Percentiles rank a stretch among this genome's conserved stretches.
These are phyloP conservation scores for Aphis gossypii DNA, from an alignment of 1,140 invertebrate species.

Conservation along the genomic window DNA sequence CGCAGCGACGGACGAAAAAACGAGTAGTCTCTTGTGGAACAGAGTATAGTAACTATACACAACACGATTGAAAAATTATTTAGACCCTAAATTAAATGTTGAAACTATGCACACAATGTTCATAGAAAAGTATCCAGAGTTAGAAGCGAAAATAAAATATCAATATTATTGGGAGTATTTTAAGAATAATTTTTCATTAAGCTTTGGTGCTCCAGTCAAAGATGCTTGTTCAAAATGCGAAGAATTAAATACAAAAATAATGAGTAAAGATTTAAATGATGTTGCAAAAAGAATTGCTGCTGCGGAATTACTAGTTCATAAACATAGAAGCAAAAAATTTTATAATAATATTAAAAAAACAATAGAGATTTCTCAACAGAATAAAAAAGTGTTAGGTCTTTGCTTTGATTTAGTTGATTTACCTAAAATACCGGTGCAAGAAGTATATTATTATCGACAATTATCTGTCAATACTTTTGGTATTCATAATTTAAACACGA, in stretches of 20 bases:
- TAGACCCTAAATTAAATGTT: slow-evolving; percentile 26
- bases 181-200: slow-evolving; percentile 58
- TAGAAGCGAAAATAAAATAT: slow-evolving; percentile 28
- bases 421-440: slow-evolving; percentile 60
- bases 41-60: slow-evolving; percentile 2
- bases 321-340: slow-evolving; percentile 61
- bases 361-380: not conserved
- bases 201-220: slow-evolving; percentile 61
- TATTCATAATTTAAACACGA: no score
- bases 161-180: not conserved
- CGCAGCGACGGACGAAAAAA: not conserved
- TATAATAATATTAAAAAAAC: slow-evolving; percentile 61
- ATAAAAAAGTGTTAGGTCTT: slow-evolving; percentile 38
- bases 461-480: no score
- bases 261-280: slow-evolving; percentile 59
- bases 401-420: slow-evolving; percentile 58
- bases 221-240: slow-evolving; percentile 58
- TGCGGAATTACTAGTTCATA: slow-evolving; percentile 62
- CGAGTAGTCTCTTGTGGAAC: no score
- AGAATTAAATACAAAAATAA: slow-evolving; percentile 58
- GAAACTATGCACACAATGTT: slow-evolving; percentile 13
- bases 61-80: slow-evolving; percentile 27
- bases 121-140: not conserved
- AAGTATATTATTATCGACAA: no score
- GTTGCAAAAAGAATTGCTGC: slow-evolving; percentile 61